phyloP scores from a whole-genome alignment of 2,113 vertebrate species.

The Actenoides hombroni region DNA sequence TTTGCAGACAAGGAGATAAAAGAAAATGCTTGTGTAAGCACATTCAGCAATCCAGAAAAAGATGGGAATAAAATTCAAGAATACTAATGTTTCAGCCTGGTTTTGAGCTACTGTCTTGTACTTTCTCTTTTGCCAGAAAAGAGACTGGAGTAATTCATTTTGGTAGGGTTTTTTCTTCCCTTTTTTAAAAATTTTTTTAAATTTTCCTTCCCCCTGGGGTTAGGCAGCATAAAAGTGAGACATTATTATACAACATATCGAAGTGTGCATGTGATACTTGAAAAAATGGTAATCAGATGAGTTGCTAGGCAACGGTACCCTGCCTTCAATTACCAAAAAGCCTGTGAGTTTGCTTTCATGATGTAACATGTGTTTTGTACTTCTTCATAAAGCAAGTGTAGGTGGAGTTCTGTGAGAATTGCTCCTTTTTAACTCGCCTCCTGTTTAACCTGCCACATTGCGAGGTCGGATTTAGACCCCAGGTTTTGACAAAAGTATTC shows the following conservation, averaged over 20 bases:
- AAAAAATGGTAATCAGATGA: conserved; percentile 71
- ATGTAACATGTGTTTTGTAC: conserved; percentile 27
- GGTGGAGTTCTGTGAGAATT: conserved; percentile 36
- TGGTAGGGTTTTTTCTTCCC: background rate
- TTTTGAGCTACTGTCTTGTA: background rate
- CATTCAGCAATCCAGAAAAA: background rate
- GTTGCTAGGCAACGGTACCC: conserved; percentile 61
- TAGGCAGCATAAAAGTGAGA: conserved; percentile 29
- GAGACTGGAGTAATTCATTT: background rate
- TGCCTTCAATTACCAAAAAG: conserved; percentile 60
- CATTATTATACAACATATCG: conserved; percentile 54
- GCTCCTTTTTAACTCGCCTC: background rate
- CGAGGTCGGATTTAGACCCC: background rate
- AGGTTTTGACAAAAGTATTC: background rate
- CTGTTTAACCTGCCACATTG: background rate
- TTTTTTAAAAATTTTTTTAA: background rate
- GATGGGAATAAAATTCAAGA: conserved; percentile 2
- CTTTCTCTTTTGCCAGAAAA: background rate
- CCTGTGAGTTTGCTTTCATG: conserved; percentile 42
- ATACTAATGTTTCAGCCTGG: background rate
- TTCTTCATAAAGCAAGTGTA: conserved; percentile 37
- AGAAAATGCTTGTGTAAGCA: conserved; percentile 42
- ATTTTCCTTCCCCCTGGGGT: background rate
- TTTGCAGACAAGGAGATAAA: conserved; percentile 48
- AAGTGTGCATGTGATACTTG: conserved; percentile 57